Evolutionary conservation across 2,888 invertebrate species (phyloP).

Genomic region (Ochlodes sylvanus): DNA sequence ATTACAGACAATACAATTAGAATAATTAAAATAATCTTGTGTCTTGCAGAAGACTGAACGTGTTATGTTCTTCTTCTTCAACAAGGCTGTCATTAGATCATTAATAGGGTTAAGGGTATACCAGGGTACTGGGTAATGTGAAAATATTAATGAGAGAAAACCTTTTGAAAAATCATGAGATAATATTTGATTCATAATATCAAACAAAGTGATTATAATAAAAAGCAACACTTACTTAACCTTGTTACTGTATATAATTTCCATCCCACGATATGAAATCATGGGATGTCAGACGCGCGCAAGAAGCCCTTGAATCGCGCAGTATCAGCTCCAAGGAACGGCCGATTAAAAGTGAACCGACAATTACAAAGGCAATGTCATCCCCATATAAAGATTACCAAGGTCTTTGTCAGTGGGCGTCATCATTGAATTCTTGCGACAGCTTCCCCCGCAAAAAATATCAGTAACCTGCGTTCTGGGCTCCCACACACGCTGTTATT

Average conservation of each 20-base stretch:
- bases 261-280: no score
- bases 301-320: neutral
- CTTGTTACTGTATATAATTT: no score
- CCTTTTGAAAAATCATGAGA: no score
- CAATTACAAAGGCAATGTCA: conserved; percentile 62
- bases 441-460: conserved; percentile 64
- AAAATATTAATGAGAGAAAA: no score
- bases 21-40: conserved; percentile 15
- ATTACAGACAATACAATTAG: conserved; percentile 23
- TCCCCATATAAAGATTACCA: conserved; percentile 64
- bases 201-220: no score
- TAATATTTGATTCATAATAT: no score
- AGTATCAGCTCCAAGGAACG: conserved; percentile 11
- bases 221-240: no score
- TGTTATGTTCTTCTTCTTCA: neutral
- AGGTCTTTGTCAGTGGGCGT: conserved; percentile 68
- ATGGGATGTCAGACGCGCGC: no score
- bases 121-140: neutral
- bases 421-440: conserved; percentile 65
- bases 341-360: conserved; percentile 61
- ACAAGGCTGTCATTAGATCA: conserved; percentile 15
- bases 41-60: neutral
- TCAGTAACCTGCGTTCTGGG: conserved; percentile 51
- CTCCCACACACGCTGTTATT: conserved; percentile 60
- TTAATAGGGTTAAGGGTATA: neutral